A percentile compares a stretch with the other conserved stretches of the same genome.
Evolutionary conservation across 2,888 invertebrate genomes (phyloP).

Genomic region (Acheta domesticus): DNA sequence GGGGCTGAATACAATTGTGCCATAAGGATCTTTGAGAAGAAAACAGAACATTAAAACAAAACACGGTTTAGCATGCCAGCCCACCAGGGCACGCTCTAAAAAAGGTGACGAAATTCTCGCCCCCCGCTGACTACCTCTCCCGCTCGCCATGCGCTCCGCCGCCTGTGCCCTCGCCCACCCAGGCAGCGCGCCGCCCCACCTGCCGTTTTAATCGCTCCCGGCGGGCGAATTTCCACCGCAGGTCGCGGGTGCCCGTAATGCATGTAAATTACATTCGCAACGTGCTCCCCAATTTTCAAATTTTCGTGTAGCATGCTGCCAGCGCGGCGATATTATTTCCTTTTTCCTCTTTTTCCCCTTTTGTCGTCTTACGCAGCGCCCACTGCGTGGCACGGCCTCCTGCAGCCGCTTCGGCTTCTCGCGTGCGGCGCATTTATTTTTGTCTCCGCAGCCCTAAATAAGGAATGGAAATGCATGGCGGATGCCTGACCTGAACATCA

Average conservation of each 20-base stretch:
- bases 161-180: too few species aligned
- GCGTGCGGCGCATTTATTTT: background rate
- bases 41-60: too few species aligned
- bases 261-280: conserved; percentile 1
- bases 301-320: background rate
- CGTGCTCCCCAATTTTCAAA: conserved; percentile 18
- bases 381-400: background rate
- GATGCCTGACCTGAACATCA: background rate
- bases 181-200: too few species aligned
- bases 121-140: too few species aligned
- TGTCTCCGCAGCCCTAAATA: conserved; percentile 4
- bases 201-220: too few species aligned
- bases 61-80: too few species aligned
- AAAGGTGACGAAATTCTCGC: too few species aligned
- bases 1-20: too few species aligned
- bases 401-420: background rate
- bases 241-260: conserved; percentile 5
- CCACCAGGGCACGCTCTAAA: too few species aligned
- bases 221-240: background rate
- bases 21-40: too few species aligned
- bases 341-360: background rate
- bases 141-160: too few species aligned
- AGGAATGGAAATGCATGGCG: conserved; percentile 5
- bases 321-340: background rate
- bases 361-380: too few species aligned